These are phyloP conservation scores for Sphinx pinastri DNA, from an alignment of 2,888 invertebrate genomes.

Conservation along the genomic window DNA sequence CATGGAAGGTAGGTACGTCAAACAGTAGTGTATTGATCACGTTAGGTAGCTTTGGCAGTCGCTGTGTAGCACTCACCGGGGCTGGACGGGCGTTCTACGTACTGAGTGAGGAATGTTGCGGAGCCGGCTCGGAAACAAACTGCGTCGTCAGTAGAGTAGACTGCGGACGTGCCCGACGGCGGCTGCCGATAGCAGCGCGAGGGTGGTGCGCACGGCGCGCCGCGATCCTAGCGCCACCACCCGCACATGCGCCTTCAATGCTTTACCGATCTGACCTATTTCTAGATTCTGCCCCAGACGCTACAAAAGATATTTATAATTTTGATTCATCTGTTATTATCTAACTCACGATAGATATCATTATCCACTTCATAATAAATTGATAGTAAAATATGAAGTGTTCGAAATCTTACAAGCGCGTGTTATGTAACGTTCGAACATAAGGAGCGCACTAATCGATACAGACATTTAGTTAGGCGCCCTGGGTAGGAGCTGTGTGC, in stretches of 20 bases:
- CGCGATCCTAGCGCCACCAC: slow-evolving; percentile 31
- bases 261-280: slow-evolving; percentile 56
- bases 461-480: slow-evolving; percentile 5
- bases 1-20: slow-evolving; percentile 45
- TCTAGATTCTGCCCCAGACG: slow-evolving; percentile 48
- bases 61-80: slow-evolving; percentile 62
- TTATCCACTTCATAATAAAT: slow-evolving; percentile 14
- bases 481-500: slow-evolving; percentile 20
- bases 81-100: slow-evolving; percentile 53
- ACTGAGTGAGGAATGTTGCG: slow-evolving; percentile 48
- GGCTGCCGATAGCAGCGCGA: slow-evolving; percentile 37
- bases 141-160: slow-evolving; percentile 52
- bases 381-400: not conserved
- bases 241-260: slow-evolving; percentile 54
- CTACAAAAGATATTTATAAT: slow-evolving; percentile 31
- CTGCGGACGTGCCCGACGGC: slow-evolving; percentile 47
- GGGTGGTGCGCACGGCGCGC: slow-evolving; percentile 42
- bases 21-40: slow-evolving; percentile 48
- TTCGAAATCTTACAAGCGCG: not conserved
- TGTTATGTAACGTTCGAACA: slow-evolving; percentile 2
- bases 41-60: slow-evolving; percentile 36
- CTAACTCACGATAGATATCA: slow-evolving; percentile 6
- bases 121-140: slow-evolving; percentile 51
- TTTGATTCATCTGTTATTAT: slow-evolving; percentile 29
- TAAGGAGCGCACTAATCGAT: slow-evolving; percentile 20